Conservation (phyloP, 35 echinoderm and acorn worm species). For the Lytechinus variegatus region DNA sequence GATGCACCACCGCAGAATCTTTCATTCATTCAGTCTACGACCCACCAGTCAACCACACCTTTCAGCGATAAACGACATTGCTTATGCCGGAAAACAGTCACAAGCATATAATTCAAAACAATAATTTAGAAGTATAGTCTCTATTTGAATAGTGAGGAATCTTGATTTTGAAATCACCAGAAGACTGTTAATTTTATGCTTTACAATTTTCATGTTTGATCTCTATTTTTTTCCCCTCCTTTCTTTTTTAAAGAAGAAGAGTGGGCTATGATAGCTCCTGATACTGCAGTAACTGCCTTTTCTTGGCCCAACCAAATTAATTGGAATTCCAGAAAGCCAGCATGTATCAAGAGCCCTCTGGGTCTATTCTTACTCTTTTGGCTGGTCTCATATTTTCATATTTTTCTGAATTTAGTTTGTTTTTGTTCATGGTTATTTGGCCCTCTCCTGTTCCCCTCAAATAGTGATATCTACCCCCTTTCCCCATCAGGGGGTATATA, state of each 20-base stretch:
- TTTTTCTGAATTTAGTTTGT: neutral
- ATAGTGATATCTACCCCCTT: neutral
- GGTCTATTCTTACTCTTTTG: neutral
- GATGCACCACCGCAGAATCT: neutral
- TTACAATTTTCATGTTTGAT: neutral
- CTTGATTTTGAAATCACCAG: neutral
- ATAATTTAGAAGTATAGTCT: neutral
- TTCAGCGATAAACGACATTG: neutral
- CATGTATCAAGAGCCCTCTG: neutral
- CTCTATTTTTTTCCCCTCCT: too few relatives aligned
- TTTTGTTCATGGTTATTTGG: neutral
- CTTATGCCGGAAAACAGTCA: neutral
- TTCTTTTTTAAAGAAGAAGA: neutral
- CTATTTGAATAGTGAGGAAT: neutral
- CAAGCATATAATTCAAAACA: neutral
- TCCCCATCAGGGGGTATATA: neutral
- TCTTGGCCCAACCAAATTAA: conserved; percentile 17
- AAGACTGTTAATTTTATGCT: neutral
- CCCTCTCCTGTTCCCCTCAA: neutral
- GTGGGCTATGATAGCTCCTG: neutral
- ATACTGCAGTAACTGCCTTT: neutral
- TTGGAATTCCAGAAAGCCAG: conserved; percentile 33
- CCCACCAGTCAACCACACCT: neutral
- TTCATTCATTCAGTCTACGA: neutral
- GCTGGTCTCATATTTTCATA: neutral